Evolutionary conservation across 2,888 invertebrate genomes (phyloP), one percentile per base, ranked within the genome.

Genomic region (Nebria brevicollis): DNA sequence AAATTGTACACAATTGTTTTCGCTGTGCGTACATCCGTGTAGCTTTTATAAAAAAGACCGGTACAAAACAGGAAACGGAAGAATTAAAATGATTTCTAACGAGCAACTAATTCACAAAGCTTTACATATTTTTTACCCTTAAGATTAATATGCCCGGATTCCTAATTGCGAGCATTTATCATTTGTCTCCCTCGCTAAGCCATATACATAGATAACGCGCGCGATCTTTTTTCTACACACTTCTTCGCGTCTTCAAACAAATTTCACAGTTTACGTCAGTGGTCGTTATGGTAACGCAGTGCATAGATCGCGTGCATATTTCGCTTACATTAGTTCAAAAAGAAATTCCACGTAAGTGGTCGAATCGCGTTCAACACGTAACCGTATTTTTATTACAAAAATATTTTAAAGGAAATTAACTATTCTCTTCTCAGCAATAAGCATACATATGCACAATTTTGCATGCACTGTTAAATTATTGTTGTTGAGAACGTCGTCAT

Each of bases 101-200:
- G 75, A 80, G 80, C 80, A 75, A 80, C 80, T 80, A 80, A 80
- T 80, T 80, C 80, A 70, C 75, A 72, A 80, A 75, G 80, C 75
- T 80, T 75, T 80, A 80, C 80, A 80, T 80, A 80, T 80, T 80
- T 80, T 80, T 75, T 75, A 75, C 70, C 80, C 80, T 70, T 75
- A 80, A 80, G 80, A 80, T 80, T 80, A 80, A 80, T 80, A 75
- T 72, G 80, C 75, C 65, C 11, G 72, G 72, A 74, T 75, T 75
- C 80, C 54, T 80, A 80, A 80, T 80, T 80, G 80, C 80, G 74
- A 72, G 75, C 80, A 80, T 80, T 80, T 80, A 80, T 80, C 80
- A 80, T 80, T 70, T 13, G 54, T 13, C 11, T 54, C 54, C 13
- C 54, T 54, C 54, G 54, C 54, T 11, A 54, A 54, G 54, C 54